A percentile compares a stretch with the other conserved stretches of the same genome.
phyloP scores from a whole-genome alignment of 1,140 invertebrate species.

The Whitmania pigra region DNA sequence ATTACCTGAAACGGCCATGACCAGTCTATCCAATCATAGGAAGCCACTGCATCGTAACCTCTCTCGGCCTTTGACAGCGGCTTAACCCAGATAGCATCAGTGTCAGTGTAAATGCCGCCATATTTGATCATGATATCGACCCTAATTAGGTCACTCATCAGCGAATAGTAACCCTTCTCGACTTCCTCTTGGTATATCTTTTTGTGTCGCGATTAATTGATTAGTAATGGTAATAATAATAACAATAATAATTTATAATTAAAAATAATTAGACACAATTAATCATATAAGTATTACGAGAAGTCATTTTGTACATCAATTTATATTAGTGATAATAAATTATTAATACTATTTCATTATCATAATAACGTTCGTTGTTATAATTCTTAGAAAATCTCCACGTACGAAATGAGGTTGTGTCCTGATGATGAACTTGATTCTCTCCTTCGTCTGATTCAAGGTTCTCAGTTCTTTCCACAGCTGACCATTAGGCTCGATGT shows the following conservation, averaged over 20 bases:
- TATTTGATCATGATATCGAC: slow-evolving; percentile 25
- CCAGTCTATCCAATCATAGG: slow-evolving; percentile 26
- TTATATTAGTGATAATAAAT: too few species aligned
- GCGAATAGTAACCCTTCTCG: slow-evolving; percentile 13
- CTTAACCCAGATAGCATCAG: slow-evolving; percentile 26
- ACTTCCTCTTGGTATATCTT: slow-evolving; percentile 22
- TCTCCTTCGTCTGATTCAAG: slow-evolving; percentile 14
- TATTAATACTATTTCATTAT: too few species aligned
- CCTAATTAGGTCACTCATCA: slow-evolving; percentile 26
- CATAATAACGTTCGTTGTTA: neutral
- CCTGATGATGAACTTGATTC: slow-evolving; percentile 19
- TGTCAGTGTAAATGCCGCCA: slow-evolving; percentile 26
- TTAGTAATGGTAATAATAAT: neutral
- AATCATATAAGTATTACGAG: too few species aligned
- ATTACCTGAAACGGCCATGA: slow-evolving; percentile 7
- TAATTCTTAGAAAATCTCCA: neutral
- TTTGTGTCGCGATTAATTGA: neutral
- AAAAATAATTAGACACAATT: neutral
- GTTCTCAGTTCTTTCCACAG: slow-evolving; percentile 18
- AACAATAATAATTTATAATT: neutral
- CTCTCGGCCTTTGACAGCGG: slow-evolving; percentile 21
- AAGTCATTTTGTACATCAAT: neutral
- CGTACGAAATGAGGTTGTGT: slow-evolving; percentile 14
- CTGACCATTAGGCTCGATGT: slow-evolving; percentile 15
- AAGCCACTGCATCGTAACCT: slow-evolving; percentile 25